Evolutionary conservation across 2,113 vertebrate species (phyloP).

Genomic region (Ivindomyrus marchei): DNA sequence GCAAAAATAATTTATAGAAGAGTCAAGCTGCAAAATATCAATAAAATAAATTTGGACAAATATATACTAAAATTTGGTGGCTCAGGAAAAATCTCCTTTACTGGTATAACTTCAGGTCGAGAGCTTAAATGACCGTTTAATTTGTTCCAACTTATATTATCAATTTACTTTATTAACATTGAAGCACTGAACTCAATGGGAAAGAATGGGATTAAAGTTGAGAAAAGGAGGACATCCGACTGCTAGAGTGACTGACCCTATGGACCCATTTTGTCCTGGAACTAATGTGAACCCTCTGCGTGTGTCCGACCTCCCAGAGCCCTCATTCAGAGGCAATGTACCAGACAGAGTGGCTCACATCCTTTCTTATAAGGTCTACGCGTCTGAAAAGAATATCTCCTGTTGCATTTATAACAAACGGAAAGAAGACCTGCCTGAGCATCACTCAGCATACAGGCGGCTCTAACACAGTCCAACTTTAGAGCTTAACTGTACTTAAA

Average conservation of each 20-base stretch:
- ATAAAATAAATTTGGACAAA: not conserved
- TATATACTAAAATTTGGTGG: not conserved
- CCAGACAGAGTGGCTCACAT: conserved; percentile 53
- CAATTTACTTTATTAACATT: not conserved
- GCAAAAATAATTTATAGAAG: not conserved
- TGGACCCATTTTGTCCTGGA: conserved; percentile 26
- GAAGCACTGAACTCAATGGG: not conserved
- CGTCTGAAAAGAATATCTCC: conserved; percentile 35
- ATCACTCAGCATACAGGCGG: not conserved
- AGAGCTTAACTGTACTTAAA: not conserved
- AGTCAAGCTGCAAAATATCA: not conserved
- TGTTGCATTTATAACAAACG: conserved; percentile 18
- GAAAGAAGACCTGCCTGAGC: not conserved
- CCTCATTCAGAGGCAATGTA: conserved; percentile 58
- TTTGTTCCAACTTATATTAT: not conserved
- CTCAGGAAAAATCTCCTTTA: not conserved
- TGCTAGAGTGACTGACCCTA: conserved; percentile 43
- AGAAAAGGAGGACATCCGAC: conserved; percentile 37
- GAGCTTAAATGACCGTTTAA: not conserved
- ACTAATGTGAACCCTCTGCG: conserved; percentile 21
- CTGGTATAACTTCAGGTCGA: not conserved
- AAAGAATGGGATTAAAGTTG: conserved; percentile 29
- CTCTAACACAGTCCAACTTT: not conserved
- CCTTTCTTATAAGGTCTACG: conserved; percentile 43
- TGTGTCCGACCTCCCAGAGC: conserved; percentile 37